A percentile compares a stretch with the other conserved stretches of the same genome.
phyloP scores from a whole-genome alignment of 2,888 invertebrate species.

The Oegoconia quadripuncta region DNA sequence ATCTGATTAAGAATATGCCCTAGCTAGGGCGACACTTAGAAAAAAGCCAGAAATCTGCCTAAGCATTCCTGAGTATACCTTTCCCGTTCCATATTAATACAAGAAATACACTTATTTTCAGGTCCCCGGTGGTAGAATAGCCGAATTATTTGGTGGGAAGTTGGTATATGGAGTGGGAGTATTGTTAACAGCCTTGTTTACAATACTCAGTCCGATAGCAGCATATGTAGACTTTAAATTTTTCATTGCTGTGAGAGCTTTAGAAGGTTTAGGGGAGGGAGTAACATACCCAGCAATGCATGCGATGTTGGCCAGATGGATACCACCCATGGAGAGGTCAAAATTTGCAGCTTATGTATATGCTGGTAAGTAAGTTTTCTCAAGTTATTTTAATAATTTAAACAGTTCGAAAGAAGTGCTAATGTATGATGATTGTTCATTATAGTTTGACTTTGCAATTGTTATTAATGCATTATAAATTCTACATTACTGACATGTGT shows the following conservation, averaged over 20 bases:
- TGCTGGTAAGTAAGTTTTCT: slow-evolving; percentile 78
- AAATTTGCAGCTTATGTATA: slow-evolving; percentile 93
- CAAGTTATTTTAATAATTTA: no score
- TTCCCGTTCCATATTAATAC: no score
- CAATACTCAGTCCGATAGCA: slow-evolving; percentile 90
- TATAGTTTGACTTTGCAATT: no score
- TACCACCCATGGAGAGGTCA: slow-evolving; percentile 93
- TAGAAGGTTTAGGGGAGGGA: slow-evolving; percentile 93
- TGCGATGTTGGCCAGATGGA: slow-evolving; percentile 94
- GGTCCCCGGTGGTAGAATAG: slow-evolving; percentile 88
- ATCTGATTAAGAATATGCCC: no score
- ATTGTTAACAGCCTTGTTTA: slow-evolving; percentile 88
- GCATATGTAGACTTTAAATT: slow-evolving; percentile 83
- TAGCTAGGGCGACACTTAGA: no score
- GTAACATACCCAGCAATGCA: slow-evolving; percentile 97
- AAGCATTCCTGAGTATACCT: no score
- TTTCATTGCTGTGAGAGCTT: slow-evolving; percentile 85
- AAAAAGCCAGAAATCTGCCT: no score
- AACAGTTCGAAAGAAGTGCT: no score
- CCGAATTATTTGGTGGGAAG: slow-evolving; percentile 93
- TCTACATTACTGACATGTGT: no score
- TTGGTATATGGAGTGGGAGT: slow-evolving; percentile 90
- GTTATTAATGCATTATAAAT: no score
- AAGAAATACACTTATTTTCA: slow-evolving; percentile 25
- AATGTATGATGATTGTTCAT: not conserved